Base-by-base conservation (phyloP, 2,113 vertebrate species). In the Tinamus guttatus region DNA sequence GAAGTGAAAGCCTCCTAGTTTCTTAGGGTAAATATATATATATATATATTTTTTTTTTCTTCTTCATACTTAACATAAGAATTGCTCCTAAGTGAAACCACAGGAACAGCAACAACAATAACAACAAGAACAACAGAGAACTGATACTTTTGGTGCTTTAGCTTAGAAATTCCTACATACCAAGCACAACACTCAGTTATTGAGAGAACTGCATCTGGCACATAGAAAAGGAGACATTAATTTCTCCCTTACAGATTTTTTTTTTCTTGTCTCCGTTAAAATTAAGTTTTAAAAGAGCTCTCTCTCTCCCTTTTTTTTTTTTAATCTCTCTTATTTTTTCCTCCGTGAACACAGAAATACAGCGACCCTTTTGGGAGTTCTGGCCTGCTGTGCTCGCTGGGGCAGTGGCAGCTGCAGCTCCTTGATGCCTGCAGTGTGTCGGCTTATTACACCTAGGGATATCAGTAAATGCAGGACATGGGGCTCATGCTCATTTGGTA, bases 381-480 rank as follows among this genome's bases (percentile, higher is more conserved):
- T 73, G 64, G 27, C 7, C 12, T 36, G 3, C 25, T 6, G 6
- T 2, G 6, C 52, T 79, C 6, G 2, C 34, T 36, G 15, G 10
- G 40, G 47, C 41, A 12, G 30, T 3, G 52, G 38, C n/a, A 56
- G 58, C 34, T 64, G 2, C 34, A 64, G 2, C 58, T 62, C 47
- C 2, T 1, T 5, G 54, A 7, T 28, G 32, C 27, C 7, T n/a
- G 45, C 7, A 3, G 36, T 7, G 30, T 38, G 41, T 21, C 67
- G 19, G 38, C 25, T 69, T 21, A 30, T 32, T 7, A n/a, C 67
- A 63, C 28, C 36, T 15, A 52, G 43, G 5, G 20, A 32, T 5
- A 32, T 41, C 0, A 36, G 25, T 2, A 28, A 68, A 17, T 43
- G 32, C 34, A 40, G 54, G 20, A 47, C 5, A 0, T 19, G 65